Conservation (phyloP, 1,140 invertebrate genomes). For the Aleiodes sp. region DNA sequence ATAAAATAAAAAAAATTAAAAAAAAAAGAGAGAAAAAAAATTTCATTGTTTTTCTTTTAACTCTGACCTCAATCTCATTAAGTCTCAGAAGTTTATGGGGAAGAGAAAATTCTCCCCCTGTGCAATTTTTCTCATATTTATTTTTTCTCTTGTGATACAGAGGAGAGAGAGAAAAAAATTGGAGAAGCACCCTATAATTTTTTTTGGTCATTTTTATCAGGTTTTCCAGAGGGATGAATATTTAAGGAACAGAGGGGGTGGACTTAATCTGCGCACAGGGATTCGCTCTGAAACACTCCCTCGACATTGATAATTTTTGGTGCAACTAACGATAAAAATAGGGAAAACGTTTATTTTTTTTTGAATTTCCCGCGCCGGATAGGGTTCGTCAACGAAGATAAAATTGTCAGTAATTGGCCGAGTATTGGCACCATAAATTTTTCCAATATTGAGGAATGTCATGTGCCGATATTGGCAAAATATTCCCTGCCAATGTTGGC, state of each 20-base stretch:
- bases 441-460: no score
- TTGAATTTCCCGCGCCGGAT: no score
- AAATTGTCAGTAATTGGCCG: no score
- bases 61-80: no score
- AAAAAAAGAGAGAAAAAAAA: no score
- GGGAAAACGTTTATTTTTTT: background rate
- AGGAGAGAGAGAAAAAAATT: background rate
- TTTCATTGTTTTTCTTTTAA: no score
- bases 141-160: background rate
- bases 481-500: no score
- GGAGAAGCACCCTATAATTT: background rate
- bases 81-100: no score
- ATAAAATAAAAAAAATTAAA: conserved; percentile 30
- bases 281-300: conserved; percentile 51
- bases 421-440: background rate
- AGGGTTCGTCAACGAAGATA: no score
- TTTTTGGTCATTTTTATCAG: conserved; percentile 59
- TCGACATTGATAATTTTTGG: conserved; percentile 50
- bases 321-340: conserved; percentile 21
- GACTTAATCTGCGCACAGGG: conserved; percentile 61
- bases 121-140: background rate
- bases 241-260: conserved; percentile 49
- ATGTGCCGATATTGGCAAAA: no score
- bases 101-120: background rate
- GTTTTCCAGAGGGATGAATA: conserved; percentile 61